A percentile compares a stretch with the other conserved stretches of the same genome.
phyloP scores from a whole-genome alignment of 1,140 invertebrate species.

The Hycleus phaleratus region DNA sequence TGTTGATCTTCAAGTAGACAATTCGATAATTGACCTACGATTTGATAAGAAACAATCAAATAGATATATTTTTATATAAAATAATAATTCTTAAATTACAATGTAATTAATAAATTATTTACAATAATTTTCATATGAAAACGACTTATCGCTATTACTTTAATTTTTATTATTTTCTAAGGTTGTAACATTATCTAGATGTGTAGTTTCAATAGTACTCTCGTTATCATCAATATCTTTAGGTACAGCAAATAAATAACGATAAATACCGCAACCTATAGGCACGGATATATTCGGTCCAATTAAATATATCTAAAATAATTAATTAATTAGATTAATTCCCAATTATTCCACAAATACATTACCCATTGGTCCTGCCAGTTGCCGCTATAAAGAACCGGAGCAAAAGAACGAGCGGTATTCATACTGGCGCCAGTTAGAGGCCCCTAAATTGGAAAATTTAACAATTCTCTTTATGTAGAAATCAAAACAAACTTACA shows the following conservation, averaged over 20 bases:
- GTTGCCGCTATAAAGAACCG: conserved; percentile 59
- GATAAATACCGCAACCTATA: conserved; percentile 53
- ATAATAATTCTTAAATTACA: too few species aligned
- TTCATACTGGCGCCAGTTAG: conserved; percentile 75
- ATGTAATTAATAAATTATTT: conserved; percentile 3
- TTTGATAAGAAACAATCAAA: too few species aligned
- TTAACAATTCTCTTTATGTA: background rate
- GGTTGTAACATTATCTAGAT: conserved; percentile 17
- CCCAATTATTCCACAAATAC: background rate
- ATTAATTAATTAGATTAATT: conserved; percentile 1
- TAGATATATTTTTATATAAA: too few species aligned
- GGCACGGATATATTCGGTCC: conserved; percentile 55
- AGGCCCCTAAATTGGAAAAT: conserved; percentile 47
- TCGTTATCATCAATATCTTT: conserved; percentile 7
- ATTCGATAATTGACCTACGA: too few species aligned
- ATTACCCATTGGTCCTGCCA: conserved; percentile 67
- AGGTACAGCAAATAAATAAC: conserved; percentile 35
- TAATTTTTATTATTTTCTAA: background rate
- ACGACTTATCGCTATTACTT: background rate
- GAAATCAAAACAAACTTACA: conserved; percentile 30
- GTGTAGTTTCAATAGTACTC: conserved; percentile 3
- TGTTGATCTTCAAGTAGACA: too few species aligned
- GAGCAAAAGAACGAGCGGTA: conserved; percentile 68
- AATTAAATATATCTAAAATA: conserved; percentile 59
- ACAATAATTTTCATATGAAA: background rate